These are phyloP conservation scores for Clarias magur DNA, from an alignment of 2,113 vertebrate species.

Conservation along the genomic window DNA sequence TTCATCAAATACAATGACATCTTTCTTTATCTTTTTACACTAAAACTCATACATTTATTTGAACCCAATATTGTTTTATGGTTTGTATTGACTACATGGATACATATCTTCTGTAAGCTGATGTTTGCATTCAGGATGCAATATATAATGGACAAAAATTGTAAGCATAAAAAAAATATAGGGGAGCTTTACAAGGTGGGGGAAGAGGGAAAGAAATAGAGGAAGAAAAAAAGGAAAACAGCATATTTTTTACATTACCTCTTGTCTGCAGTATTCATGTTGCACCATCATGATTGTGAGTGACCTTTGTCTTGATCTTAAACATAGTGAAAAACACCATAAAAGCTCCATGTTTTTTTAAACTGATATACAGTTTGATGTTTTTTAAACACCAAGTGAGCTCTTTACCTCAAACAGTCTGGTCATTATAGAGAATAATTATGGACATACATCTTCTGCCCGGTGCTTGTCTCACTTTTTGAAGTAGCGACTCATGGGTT, in stretches of 20 bases:
- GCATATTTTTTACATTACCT: slow-evolving; percentile 63
- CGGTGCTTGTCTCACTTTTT: slow-evolving; percentile 60
- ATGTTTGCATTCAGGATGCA: background rate
- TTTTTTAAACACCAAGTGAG: slow-evolving; percentile 57
- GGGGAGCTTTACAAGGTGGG: background rate
- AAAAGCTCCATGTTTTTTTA: slow-evolving; percentile 56
- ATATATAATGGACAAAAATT: background rate
- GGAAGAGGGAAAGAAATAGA: background rate
- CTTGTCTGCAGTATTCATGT: slow-evolving; percentile 56
- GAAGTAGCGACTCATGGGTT: slow-evolving; percentile 62
- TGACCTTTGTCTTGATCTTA: slow-evolving; percentile 50
- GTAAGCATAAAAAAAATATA: slow-evolving; percentile 1
- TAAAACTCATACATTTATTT: background rate
- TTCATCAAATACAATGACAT: background rate
- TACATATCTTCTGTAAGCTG: background rate
- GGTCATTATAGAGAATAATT: slow-evolving; percentile 70
- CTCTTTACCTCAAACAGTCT: slow-evolving; percentile 57
- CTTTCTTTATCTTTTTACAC: background rate
- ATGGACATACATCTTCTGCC: slow-evolving; percentile 66
- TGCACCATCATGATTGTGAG: slow-evolving; percentile 66
- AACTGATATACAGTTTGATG: slow-evolving; percentile 68
- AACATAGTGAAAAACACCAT: slow-evolving; percentile 60
- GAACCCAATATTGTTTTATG: background rate
- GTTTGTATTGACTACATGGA: background rate
- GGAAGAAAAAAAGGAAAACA: slow-evolving; percentile 6